These are phyloP conservation scores for Lampropteryx suffumata DNA, from an alignment of 2,888 invertebrate genomes.

Conservation along the genomic window DNA sequence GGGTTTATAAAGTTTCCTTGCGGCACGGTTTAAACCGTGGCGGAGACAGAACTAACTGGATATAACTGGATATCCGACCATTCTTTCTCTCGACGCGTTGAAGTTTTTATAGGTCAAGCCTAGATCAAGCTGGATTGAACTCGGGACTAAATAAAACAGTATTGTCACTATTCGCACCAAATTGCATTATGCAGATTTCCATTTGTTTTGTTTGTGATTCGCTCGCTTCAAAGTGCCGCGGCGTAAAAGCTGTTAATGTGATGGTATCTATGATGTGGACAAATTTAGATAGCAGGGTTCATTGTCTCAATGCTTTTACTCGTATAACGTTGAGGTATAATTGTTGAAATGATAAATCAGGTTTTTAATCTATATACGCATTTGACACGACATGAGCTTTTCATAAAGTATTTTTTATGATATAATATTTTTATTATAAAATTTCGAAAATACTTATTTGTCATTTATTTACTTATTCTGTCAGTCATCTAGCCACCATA, in stretches of 20 bases:
- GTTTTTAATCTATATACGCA: no score
- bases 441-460: no score
- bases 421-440: no score
- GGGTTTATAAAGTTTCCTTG: slow-evolving; percentile 70
- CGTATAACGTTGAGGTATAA: no score
- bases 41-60: slow-evolving; percentile 69
- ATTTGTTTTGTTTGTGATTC: slow-evolving; percentile 14
- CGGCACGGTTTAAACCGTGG: slow-evolving; percentile 63
- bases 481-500: no score
- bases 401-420: no score
- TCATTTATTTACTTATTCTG: no score
- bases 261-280: neutral
- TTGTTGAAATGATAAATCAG: no score
- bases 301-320: no score
- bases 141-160: slow-evolving; percentile 42
- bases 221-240: slow-evolving; percentile 6
- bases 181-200: slow-evolving; percentile 41
- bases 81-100: slow-evolving; percentile 56
- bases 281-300: no score
- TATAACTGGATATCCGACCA: slow-evolving; percentile 65
- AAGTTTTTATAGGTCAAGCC: slow-evolving; percentile 78
- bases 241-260: slow-evolving; percentile 1
- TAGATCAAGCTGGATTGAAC: slow-evolving; percentile 69
- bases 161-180: slow-evolving; percentile 41
- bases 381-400: no score